phyloP scores from a whole-genome alignment of 2,113 vertebrate species.

The Hassar affinis region DNA sequence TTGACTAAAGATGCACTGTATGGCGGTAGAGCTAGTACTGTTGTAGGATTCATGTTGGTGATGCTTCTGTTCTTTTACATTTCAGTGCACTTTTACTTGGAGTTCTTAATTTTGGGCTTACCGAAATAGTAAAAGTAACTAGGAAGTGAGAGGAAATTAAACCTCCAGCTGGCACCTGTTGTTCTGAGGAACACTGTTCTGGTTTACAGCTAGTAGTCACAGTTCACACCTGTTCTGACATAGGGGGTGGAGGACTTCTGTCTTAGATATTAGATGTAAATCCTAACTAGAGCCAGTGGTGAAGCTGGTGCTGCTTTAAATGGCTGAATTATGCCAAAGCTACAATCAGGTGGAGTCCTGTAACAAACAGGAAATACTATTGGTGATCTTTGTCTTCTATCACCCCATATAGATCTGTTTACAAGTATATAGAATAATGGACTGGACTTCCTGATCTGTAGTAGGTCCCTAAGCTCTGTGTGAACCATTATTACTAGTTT shows the following conservation, averaged over 20 bases:
- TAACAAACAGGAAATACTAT: constrained; percentile 64
- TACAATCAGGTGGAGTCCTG: constrained; percentile 3
- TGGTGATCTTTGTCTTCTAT: constrained; percentile 31
- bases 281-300: neutral
- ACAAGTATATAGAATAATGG: neutral
- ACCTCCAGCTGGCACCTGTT: neutral
- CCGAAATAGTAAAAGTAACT: neutral
- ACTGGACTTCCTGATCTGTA: neutral
- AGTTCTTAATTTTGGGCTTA: neutral
- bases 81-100: neutral
- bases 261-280: neutral
- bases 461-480: neutral
- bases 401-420: neutral
- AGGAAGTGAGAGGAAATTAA: too few species aligned
- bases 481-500: neutral
- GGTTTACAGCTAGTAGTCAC: neutral
- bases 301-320: neutral
- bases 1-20: constrained; percentile 47
- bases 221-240: neutral
- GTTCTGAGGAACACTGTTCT: neutral
- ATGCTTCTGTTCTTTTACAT: neutral
- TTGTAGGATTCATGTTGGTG: neutral
- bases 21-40: constrained; percentile 25
- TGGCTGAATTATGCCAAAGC: neutral
- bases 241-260: too few species aligned